Percentiles rank a stretch among this genome's conserved stretches.
phyloP scores from a whole-genome alignment of 1,140 invertebrate species.

The Drosophila guanche region DNA sequence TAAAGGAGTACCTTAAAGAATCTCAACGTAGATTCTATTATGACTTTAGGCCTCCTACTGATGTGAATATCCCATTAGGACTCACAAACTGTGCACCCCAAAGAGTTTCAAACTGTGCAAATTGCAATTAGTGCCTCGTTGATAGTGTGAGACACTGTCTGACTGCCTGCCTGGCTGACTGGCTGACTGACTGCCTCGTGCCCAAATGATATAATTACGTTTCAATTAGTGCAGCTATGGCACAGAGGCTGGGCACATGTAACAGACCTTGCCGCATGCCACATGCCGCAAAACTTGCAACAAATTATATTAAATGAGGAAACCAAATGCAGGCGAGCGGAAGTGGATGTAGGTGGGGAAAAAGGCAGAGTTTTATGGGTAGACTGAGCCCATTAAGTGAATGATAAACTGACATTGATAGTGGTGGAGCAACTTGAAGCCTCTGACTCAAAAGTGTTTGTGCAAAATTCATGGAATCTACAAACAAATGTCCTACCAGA shows the following conservation, averaged over 20 bases:
- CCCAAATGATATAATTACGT: constrained; percentile 67
- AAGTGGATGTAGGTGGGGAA: constrained; percentile 2
- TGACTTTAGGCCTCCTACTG: too few relatives aligned
- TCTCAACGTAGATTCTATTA: too few relatives aligned
- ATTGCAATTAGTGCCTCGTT: constrained; percentile 46
- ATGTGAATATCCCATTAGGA: not conserved
- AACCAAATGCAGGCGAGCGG: constrained; percentile 40
- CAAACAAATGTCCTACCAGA: constrained; percentile 42
- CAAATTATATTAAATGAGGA: constrained; percentile 55
- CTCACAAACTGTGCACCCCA: constrained; percentile 17
- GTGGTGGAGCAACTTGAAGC: not conserved
- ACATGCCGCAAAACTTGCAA: constrained; percentile 49
- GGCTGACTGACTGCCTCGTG: constrained; percentile 28
- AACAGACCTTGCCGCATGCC: constrained; percentile 5
- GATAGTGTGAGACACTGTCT: constrained; percentile 12
- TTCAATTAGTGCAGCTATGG: constrained; percentile 61
- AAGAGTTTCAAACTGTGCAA: constrained; percentile 40
- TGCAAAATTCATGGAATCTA: constrained; percentile 11
- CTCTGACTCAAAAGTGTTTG: not conserved
- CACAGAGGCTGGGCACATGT: constrained; percentile 2
- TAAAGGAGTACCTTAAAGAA: too few relatives aligned
- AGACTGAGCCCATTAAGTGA: constrained; percentile 20
- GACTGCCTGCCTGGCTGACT: not conserved
- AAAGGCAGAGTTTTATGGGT: not conserved
- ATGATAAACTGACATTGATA: constrained; percentile 45